phyloP scores from a whole-genome alignment of 2,888 invertebrate species.

The Furcula furcula region DNA sequence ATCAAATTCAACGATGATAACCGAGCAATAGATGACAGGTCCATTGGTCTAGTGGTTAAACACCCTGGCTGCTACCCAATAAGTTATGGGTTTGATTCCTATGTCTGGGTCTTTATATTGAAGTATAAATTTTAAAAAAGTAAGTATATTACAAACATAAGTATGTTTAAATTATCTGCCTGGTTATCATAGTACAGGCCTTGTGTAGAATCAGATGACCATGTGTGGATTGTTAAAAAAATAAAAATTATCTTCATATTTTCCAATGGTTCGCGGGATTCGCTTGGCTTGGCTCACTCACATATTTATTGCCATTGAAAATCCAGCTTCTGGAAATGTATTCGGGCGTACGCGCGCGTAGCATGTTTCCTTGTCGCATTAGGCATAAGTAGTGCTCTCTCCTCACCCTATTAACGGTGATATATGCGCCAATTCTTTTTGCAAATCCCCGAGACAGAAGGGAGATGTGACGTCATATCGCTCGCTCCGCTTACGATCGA shows the following conservation, averaged over 20 bases:
- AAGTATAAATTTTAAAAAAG: no score
- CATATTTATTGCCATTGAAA: conserved; percentile 74
- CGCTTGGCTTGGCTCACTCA: conserved; percentile 44
- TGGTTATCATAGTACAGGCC: no score
- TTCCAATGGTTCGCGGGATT: conserved; percentile 29
- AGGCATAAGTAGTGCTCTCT: conserved; percentile 81
- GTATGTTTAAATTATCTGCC: no score
- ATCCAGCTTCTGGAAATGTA: conserved; percentile 68
- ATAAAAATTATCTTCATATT: conserved; percentile 44
- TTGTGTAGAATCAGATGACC: no score
- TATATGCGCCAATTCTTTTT: conserved; percentile 80
- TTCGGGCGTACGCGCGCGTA: conserved; percentile 61
- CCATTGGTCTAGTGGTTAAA: no score
- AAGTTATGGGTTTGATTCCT: no score
- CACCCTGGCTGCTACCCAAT: no score
- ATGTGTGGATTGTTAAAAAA: no score
- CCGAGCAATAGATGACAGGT: no score
- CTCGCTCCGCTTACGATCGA: conserved; percentile 58
- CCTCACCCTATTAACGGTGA: conserved; percentile 80
- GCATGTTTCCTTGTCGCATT: conserved; percentile 80
- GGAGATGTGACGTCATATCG: conserved; percentile 68
- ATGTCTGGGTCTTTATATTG: no score
- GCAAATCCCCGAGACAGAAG: conserved; percentile 73
- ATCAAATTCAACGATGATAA: no score
- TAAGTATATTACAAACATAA: no score